Evolutionary conservation across 2,113 vertebrate species (phyloP), one percentile per base, ranked within the genome.

Genomic region (human (Homo sapiens)): DNA sequence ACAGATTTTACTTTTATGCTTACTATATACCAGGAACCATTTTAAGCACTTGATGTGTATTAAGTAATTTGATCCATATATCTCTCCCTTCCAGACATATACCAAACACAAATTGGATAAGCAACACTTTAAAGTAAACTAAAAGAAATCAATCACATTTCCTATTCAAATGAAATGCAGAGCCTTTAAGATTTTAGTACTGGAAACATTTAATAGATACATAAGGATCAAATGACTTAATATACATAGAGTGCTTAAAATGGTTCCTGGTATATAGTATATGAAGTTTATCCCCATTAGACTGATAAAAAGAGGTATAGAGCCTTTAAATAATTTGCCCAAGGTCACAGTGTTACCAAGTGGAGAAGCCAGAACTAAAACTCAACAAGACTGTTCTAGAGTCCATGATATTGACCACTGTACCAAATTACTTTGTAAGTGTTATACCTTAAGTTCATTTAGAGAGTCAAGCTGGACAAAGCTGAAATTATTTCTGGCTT

Each of bases 91-190:
- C 40, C 13, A 93, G 57, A 66, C 81, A 85, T 35, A 70, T 78
- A 43, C 30, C 48, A 76, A 86, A 87, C n/a, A 81, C 73, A 59
- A 72, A 64, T 10, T 89, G 23, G 52, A 55, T 50, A 89, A 80
- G 35, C 38, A 94, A 85, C 75, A 64, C 12, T 96, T 86, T 68
- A 84, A 93, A 88, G 16, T 87, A 93, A 90, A 73, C 48, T 76
- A 91, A 97, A 90, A 61, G 20, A 23, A 90, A 64, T 90, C 59
- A 76, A 82, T 81, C 64, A 93, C 32, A 95, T 61, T 94, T 57
- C n/a, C n/a, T 76, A 70, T 70, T 86, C 57, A 87, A 96, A 90
- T 70, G 35, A 76, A 93, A 84, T 35, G 48, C 72, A 68, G 43
- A 75, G 30, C 20, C 52, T 92, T 84, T 88, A 82, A 90, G 43